These are phyloP conservation scores for Lutjanus argentimaculatus DNA, from an alignment of 2,797 vertebrate genomes.

Conservation along the genomic window DNA sequence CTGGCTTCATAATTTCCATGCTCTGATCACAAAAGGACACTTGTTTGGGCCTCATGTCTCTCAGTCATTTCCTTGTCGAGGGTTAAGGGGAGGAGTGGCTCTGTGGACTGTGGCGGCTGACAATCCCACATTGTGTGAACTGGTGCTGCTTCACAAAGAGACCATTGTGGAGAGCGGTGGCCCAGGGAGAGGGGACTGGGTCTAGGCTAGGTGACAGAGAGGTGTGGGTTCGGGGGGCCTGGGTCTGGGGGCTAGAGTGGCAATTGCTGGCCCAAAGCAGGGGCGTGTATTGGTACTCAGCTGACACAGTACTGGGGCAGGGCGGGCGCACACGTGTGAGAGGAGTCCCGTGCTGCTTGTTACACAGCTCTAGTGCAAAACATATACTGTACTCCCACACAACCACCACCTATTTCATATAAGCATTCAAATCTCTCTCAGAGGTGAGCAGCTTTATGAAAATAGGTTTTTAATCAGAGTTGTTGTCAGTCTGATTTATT, in stretches of 20 bases:
- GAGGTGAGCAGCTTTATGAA: constrained; percentile 56
- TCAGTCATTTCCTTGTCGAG: constrained; percentile 75
- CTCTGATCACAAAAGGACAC: constrained; percentile 74
- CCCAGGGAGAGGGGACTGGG: constrained; percentile 72
- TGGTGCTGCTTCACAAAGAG: constrained; percentile 81
- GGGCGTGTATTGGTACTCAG: constrained; percentile 42
- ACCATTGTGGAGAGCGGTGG: constrained; percentile 79
- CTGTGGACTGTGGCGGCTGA: constrained; percentile 73
- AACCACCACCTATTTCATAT: constrained; percentile 30
- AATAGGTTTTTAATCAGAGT: constrained; percentile 62
- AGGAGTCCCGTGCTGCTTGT: constrained; percentile 51
- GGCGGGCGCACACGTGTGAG: constrained; percentile 53
- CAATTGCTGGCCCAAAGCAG: constrained; percentile 43
- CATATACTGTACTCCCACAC: constrained; percentile 34
- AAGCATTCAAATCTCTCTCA: constrained; percentile 40
- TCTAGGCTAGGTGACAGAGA: constrained; percentile 77
- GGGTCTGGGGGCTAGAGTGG: constrained; percentile 60
- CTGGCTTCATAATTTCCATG: constrained; percentile 72
- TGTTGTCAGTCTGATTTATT: constrained; percentile 61
- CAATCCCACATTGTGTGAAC: constrained; percentile 82
- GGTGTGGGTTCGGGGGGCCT: constrained; percentile 73
- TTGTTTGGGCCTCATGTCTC: constrained; percentile 78
- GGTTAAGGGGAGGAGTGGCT: constrained; percentile 77
- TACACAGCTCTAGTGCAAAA: constrained; percentile 17
- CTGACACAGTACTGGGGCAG: constrained; percentile 33